Conservation (phyloP, 2,113 vertebrate species). For the Cercocebus atys region DNA sequence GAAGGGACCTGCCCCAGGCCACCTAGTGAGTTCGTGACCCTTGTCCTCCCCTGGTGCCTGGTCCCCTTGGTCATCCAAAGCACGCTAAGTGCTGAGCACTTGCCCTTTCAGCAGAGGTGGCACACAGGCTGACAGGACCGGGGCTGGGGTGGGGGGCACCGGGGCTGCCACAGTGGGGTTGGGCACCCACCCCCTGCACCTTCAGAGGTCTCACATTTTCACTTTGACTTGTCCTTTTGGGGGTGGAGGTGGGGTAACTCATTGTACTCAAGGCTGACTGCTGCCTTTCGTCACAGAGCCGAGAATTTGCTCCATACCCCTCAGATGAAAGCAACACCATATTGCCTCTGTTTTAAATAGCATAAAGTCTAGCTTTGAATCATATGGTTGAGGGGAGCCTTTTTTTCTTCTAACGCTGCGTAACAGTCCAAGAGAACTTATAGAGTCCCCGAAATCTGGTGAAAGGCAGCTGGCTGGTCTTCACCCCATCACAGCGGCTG, state of each 20-base stretch:
- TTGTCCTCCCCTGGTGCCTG: not conserved
- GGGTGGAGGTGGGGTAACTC: rapidly evolving
- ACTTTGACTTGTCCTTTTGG: not conserved
- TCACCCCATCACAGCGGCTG: rapidly evolving
- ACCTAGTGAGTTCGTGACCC: rapidly evolving
- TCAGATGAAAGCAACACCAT: rapidly evolving
- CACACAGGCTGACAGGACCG: rapidly evolving
- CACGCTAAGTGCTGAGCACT: rapidly evolving
- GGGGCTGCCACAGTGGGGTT: rapidly evolving
- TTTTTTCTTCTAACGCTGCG: no score
- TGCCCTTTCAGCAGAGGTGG: not conserved
- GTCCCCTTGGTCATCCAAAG: not conserved
- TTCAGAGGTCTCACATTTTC: not conserved
- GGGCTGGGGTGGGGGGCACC: no score
- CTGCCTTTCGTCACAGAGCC: not conserved
- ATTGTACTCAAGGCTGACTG: no score
- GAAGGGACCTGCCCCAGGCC: not conserved
- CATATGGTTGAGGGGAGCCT: not conserved
- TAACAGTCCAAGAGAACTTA: no score
- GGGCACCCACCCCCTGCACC: not conserved
- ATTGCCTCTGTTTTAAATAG: rapidly evolving
- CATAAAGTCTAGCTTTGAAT: rapidly evolving
- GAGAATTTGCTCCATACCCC: rapidly evolving
- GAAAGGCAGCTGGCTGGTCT: not conserved
- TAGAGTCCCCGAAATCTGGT: not conserved